Evolutionary conservation across 2,888 invertebrate genomes (phyloP).

Genomic region (Oscheius onirici): DNA sequence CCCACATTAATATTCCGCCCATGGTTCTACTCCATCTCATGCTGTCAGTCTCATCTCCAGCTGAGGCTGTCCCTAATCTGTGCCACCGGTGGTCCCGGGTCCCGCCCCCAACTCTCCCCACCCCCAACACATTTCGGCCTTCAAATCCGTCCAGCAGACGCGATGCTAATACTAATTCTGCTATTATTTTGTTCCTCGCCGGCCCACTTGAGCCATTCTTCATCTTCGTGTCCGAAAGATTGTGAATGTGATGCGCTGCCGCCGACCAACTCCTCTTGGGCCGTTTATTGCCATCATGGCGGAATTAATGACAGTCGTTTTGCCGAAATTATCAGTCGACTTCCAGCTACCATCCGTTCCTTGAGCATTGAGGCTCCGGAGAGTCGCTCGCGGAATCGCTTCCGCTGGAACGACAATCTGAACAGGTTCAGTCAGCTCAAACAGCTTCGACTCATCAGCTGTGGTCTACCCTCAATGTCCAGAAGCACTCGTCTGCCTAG

Average conservation of each 20-base stretch:
- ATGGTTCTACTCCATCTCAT: neutral
- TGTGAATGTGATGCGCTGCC: conserved; percentile 61
- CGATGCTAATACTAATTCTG: conserved; percentile 19
- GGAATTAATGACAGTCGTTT: conserved; percentile 63
- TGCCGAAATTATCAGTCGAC: conserved; percentile 54
- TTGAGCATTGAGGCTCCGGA: conserved; percentile 68
- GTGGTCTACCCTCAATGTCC: conserved; percentile 63
- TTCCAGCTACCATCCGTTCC: conserved; percentile 62
- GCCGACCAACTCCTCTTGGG: conserved; percentile 43
- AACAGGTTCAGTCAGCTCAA: conserved; percentile 66
- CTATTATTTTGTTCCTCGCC: conserved; percentile 18
- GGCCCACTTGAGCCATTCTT: neutral
- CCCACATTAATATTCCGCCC: conserved; percentile 11
- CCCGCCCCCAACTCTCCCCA: conserved; percentile 6
- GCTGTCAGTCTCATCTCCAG: conserved; percentile 12
- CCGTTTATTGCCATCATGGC: conserved; percentile 60
- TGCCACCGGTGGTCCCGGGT: conserved; percentile 27
- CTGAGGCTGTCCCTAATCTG: conserved; percentile 30
- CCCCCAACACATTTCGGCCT: conserved; percentile 1
- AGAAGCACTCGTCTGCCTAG: conserved; percentile 60
- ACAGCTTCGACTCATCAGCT: conserved; percentile 60
- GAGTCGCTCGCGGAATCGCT: conserved; percentile 53
- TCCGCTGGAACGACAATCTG: conserved; percentile 68
- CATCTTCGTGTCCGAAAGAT: conserved; percentile 49
- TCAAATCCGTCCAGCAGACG: neutral